Percentiles rank a stretch among this genome's conserved stretches.
Conservation (phyloP, 2,113 vertebrate genomes). For the Colaptes auratus region DNA sequence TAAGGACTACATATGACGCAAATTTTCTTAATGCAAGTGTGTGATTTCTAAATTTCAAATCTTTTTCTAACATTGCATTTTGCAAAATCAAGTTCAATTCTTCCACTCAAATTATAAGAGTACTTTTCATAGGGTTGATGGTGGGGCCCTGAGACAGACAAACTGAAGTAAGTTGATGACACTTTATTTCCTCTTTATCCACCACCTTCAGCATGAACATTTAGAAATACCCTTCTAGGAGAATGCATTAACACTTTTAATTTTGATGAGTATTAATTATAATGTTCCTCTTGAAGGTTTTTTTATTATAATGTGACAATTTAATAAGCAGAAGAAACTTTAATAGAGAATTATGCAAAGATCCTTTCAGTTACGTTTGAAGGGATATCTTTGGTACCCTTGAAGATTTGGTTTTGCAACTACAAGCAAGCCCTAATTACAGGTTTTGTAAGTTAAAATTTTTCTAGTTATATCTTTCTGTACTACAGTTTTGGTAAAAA, state of each 20-base stretch:
- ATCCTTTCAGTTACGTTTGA: background rate
- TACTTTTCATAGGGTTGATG: rapidly evolving
- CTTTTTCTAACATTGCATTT: background rate
- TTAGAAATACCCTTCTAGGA: background rate
- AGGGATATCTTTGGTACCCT: background rate
- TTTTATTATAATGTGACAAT: conserved; percentile 5
- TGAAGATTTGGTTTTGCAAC: background rate
- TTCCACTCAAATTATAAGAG: background rate
- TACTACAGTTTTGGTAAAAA: background rate
- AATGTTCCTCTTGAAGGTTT: background rate
- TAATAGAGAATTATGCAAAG: background rate
- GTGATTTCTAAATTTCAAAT: background rate
- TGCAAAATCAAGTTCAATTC: background rate
- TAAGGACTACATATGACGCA: background rate
- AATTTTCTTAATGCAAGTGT: background rate
- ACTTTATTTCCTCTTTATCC: background rate
- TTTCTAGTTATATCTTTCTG: background rate
- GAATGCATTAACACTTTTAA: background rate
- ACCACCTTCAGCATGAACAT: background rate
- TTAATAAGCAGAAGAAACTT: background rate
- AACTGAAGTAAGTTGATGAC: background rate
- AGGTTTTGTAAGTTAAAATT: background rate
- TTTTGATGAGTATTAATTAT: background rate
- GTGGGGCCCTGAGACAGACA: background rate
- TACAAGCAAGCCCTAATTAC: conserved; percentile 2